Base-by-base conservation (phyloP, 2,797 vertebrate species). In the Staurois parvus region DNA sequence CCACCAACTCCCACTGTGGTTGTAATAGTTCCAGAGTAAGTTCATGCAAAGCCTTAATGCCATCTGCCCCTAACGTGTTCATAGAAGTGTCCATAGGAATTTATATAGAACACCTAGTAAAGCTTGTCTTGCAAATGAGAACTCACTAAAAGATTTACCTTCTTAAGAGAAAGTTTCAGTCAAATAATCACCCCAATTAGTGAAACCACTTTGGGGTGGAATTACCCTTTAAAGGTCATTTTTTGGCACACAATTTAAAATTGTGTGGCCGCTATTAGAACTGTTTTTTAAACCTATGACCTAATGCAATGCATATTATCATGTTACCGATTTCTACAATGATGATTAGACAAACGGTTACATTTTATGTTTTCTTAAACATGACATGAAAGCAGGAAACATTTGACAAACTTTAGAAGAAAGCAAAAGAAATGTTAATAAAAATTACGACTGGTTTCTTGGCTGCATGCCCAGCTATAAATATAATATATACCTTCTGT, bases 401-500 rank as follows among this genome's bases (percentile, higher is more conserved):
- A 15, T 29, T 66, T 66, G 62, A 64, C 62, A 66, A 66, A 66
- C 62, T 10, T 66, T 28, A 26, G 26, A 29, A 66, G 62, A 66
- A 56, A 48, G 45, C 15, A 48, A 48, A 48, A 48, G 15, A 48
- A 66, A 66, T 66, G 62, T 66, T 66, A 66, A 66, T 66, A 66
- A 66, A 66, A 26, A 66, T 66, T 66, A 66, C 62, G 12, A 29
- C 15, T 26, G n/a, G 26, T 66, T 66, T 66, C 11, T 29, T 66
- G 62, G 62, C n/a, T 29, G 26, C n/a, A 66, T 66, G 62, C 62
- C 62, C 26, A 66, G 62, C 29, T 29, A 66, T 29, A 66, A 62
- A 48, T 32, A 76, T 32, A 62, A 28, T 21, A 76, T 62, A 32
- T 76, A 59, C 59, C 59, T 76, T 76, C 45, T 76, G 62, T 66